These are phyloP conservation scores for Ia io DNA, from an alignment of 2,113 vertebrate genomes.

Conservation along the genomic window DNA sequence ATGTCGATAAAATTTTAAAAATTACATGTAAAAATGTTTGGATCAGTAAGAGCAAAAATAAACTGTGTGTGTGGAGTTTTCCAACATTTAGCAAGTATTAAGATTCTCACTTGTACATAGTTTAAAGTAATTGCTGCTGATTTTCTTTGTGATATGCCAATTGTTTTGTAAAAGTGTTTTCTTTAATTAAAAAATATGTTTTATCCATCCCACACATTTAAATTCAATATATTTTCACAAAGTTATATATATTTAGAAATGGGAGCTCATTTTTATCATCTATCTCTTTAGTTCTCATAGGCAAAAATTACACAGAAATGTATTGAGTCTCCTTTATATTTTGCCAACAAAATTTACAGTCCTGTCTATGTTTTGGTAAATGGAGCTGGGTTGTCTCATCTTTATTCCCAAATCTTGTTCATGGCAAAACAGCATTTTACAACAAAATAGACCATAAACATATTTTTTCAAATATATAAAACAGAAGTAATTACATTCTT, in stretches of 20 bases:
- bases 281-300: neutral
- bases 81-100: neutral
- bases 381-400: neutral
- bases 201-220: neutral
- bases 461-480: constrained; percentile 57
- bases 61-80: neutral
- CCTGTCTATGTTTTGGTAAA: neutral
- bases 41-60: neutral
- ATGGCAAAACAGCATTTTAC: neutral
- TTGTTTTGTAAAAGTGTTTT: neutral
- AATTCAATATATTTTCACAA: neutral
- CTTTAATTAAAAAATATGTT: neutral
- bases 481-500: constrained; percentile 55
- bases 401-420: constrained; percentile 37
- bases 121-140: neutral
- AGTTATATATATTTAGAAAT: neutral
- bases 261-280: neutral
- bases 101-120: neutral
- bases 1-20: neutral
- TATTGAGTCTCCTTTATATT: neutral
- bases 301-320: neutral
- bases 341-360: constrained; percentile 24
- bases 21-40: neutral
- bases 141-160: neutral
- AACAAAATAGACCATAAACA: constrained; percentile 45